phyloP scores from a whole-genome alignment of 2,113 vertebrate species.

The Hepsetus odoe region DNA sequence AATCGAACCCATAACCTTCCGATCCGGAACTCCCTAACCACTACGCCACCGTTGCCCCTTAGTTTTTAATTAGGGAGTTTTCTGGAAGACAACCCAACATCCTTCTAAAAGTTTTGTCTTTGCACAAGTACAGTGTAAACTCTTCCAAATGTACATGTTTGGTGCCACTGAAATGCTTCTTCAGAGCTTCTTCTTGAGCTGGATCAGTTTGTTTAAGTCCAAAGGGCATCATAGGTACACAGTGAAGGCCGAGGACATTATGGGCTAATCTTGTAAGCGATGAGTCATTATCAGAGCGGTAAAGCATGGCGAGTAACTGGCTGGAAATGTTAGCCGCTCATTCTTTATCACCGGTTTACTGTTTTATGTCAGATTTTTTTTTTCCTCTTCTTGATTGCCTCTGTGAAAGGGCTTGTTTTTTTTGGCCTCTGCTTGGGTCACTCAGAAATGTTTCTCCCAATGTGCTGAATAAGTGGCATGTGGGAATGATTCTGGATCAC shows the following conservation, averaged over 20 bases:
- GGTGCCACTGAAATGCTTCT: no score
- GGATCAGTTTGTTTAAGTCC: neutral
- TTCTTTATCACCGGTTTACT: conserved; percentile 15
- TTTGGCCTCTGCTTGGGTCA: neutral
- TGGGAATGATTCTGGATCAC: neutral
- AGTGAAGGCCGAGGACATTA: neutral
- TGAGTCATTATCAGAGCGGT: conserved; percentile 5
- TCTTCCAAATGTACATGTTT: no score
- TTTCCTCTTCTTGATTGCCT: neutral
- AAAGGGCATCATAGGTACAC: neutral
- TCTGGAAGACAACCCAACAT: neutral
- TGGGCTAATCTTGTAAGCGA: neutral
- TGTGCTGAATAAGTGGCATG: neutral
- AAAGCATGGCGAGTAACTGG: conserved; percentile 6
- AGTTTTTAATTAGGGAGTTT: neutral
- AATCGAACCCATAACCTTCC: no score
- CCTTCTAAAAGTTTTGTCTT: neutral
- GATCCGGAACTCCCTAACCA: no score
- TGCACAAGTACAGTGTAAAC: no score
- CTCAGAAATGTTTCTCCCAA: neutral
- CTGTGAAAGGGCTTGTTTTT: neutral
- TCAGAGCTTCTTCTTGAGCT: no score
- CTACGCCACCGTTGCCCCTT: no score
- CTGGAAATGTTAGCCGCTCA: conserved; percentile 8
- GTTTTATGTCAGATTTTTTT: conserved; percentile 17